A percentile compares a stretch with the other conserved stretches of the same genome.
Evolutionary conservation across 64 coral and sea anemone genomes (phyloP).

Genomic region (Dendronephthya gigantea): DNA sequence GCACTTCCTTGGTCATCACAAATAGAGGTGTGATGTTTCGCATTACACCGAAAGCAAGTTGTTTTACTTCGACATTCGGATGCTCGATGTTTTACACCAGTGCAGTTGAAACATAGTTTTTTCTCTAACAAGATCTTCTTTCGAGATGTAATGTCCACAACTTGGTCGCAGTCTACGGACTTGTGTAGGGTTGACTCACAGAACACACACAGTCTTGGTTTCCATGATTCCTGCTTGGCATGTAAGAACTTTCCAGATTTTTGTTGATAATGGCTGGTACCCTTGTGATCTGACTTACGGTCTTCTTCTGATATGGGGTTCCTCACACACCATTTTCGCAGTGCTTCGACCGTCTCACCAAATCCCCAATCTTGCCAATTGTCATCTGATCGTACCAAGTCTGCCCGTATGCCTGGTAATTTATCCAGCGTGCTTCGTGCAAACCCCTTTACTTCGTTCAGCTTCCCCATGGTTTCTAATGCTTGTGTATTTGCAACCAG

Average conservation of each 20-base stretch:
- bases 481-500: not conserved
- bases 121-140: conserved; percentile 11
- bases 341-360: conserved; percentile 17
- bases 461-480: conserved; percentile 12
- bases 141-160: not conserved
- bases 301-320: not conserved
- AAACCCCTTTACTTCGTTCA: not conserved
- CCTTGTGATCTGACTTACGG: conserved; percentile 1
- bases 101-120: not conserved
- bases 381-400: conserved; percentile 16
- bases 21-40: not conserved
- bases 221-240: no score
- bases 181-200: conserved; percentile 32
- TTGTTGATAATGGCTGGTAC: conserved; percentile 15
- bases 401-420: conserved; percentile 26
- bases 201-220: conserved; percentile 16
- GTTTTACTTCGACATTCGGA: no score
- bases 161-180: conserved; percentile 28
- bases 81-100: no score
- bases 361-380: conserved; percentile 28
- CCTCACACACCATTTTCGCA: conserved; percentile 4
- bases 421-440: conserved; percentile 2
- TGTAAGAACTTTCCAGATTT: no score
- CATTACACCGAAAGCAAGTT: not conserved
- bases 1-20: not conserved